Base-by-base conservation (phyloP, 2,888 invertebrate species). In the Druceiella hillmani region DNA sequence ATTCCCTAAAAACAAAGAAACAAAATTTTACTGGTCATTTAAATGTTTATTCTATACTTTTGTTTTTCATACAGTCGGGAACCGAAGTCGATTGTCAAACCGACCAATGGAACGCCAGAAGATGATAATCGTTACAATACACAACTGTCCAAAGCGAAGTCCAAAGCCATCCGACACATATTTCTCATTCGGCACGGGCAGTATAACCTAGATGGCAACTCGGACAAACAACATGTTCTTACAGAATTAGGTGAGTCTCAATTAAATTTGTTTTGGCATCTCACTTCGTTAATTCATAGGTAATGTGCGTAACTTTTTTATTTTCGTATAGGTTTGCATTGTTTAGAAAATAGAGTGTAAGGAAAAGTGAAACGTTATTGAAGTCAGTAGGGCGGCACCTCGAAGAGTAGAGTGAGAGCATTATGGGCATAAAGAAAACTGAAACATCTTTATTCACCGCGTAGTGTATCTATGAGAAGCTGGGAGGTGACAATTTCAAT, bases 181-280 rank as follows among this genome's bases (percentile, higher is more conserved):
- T 77, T 98, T 49, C 71, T 98, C 10, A 85, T 98, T 41, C 75
- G 98, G 25, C 98, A 99, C 62, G 99, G 98, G 0, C 97, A 98
- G 61, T 99, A 98, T 58, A 77, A 91, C 52, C 63, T 83, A 25
- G 69, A 76, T 6, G 91, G 87, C 1, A 61, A 64, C 17, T 75
- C 67, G 2, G 93, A 94, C 56, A 66, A 73, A 4, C 82, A 89
- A 13, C 76, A 87, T 52, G 68, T 70, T 35, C 75, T 97, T 7
- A 95, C 97, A 0, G 75, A 80, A 30, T 68, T 93, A 38, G 94
- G 94, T 76, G 65, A 65, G 43, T 39, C 31, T 24, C 25, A 31
- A 20, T 20, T 17, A 2, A 33, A 7, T n/a, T 1, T 14, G 9
- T 29, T 20, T 27, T 12, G 5, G 9, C 26, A 15, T 5, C 13